Evolutionary conservation across 2,113 vertebrate species (phyloP), one percentile per base, ranked within the genome.

Genomic region (Heliornis fulica): DNA sequence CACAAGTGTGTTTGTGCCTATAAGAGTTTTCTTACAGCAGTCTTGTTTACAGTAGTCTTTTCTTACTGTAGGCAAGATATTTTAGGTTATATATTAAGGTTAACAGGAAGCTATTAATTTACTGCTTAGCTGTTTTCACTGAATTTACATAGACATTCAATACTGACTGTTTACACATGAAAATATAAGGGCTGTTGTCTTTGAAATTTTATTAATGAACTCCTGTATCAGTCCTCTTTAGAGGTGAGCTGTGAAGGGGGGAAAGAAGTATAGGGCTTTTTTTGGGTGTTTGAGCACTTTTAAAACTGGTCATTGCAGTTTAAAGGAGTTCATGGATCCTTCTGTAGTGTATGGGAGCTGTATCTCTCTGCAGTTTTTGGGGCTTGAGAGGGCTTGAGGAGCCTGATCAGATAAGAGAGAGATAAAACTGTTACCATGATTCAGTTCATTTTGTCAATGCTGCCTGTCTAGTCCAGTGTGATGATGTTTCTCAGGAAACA

Each of bases 341-440:
- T 78, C 71, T 81, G 22, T 83, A 82, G 56, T 11, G 15, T 75
- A 31, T 25, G 13, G 41, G 60, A 91, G 15, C 66, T 40, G 25
- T 93, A 92, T 95, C 63, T 92, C 45, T 80, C 28, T 88, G 57
- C 18, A 65, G 56, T 68, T 89, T 71, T 72, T 94, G 23, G 7
- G 46, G 85, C 80, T 75, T 82, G 66, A 77, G 23, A 83, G 41
- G 54, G 16, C 80, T 94, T 78, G 89, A 95, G 84, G 45, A 90
- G 72, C 79, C 78, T 87, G 70, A 91, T 97, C 87, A 89, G 76
- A 79, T 95, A 78, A 91, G 78, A 83, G 34, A 66, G 71, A 63
- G 70, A 26, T 17, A 91, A 88, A 94, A 71, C 60, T 72, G 57
- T 34, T 88, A 54, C 51, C 15, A 7, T 59, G 29, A 69, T 96